Evolutionary conservation across 2,797 vertebrate species (phyloP).

Genomic region (Chiroxiphia lanceolata): DNA sequence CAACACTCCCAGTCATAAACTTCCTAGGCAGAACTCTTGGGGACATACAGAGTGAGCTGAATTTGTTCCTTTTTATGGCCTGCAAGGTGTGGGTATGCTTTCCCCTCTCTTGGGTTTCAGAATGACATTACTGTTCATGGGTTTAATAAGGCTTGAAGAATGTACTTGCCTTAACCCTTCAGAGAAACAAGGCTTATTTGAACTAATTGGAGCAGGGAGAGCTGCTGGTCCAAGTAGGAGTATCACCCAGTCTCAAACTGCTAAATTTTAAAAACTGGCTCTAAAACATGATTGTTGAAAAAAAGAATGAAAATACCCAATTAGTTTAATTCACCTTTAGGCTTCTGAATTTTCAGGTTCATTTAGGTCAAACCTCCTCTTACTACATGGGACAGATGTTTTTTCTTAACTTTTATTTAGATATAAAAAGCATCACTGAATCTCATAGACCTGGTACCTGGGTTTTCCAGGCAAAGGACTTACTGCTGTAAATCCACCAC

Average conservation of each 20-base stretch:
- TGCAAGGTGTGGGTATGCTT: neutral
- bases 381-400: neutral
- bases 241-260: neutral
- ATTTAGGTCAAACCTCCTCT: neutral
- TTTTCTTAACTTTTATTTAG: neutral
- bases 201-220: neutral
- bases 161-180: neutral
- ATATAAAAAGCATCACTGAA: neutral
- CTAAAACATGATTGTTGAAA: neutral
- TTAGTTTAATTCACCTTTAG: neutral
- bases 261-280: neutral
- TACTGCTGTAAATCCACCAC: neutral
- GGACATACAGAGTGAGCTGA: neutral
- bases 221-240: neutral
- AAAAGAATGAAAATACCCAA: neutral
- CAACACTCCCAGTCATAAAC: neutral
- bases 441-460: neutral
- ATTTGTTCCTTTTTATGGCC: neutral
- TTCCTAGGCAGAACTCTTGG: neutral
- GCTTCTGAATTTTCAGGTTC: neutral
- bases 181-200: neutral
- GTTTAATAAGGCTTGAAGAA: constrained; percentile 40
- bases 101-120: constrained; percentile 9
- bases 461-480: neutral
- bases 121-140: constrained; percentile 1